Conservation (phyloP, 2,888 invertebrate genomes). For the Neelides folsomi region DNA sequence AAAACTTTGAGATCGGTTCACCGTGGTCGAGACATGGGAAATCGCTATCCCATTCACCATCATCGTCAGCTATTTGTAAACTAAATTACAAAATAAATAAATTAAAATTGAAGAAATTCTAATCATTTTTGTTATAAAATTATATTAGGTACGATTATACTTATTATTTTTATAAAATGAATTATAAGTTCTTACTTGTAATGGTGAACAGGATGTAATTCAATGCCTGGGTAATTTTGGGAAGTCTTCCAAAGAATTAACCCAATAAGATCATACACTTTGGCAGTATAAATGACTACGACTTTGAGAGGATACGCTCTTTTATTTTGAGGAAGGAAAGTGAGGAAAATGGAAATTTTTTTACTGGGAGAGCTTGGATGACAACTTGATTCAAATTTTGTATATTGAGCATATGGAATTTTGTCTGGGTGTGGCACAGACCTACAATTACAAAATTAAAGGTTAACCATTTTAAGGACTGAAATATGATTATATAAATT, state of each 20-base stretch:
- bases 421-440: conserved; percentile 21
- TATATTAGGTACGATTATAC: too few relatives aligned
- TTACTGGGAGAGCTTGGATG: conserved; percentile 44
- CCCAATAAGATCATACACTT: conserved; percentile 80
- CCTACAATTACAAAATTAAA: conserved; percentile 8
- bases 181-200: conserved; percentile 50
- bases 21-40: conserved; percentile 79
- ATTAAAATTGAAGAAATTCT: too few relatives aligned
- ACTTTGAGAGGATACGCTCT: conserved; percentile 72
- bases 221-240: conserved; percentile 36
- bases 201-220: conserved; percentile 12
- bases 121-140: too few relatives aligned
- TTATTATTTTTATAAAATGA: too few relatives aligned
- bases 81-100: conserved; percentile 45
- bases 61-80: conserved; percentile 87
- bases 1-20: conserved; percentile 84
- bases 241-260: conserved; percentile 69
- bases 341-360: conserved; percentile 77
- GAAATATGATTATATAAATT: background rate
- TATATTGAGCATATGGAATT: conserved; percentile 68
- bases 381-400: conserved; percentile 73
- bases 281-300: conserved; percentile 66
- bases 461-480: background rate
- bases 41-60: conserved; percentile 85
- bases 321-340: conserved; percentile 67